Conservation (phyloP, 1,140 invertebrate species). For the Ptiloglossa arizonensis region DNA sequence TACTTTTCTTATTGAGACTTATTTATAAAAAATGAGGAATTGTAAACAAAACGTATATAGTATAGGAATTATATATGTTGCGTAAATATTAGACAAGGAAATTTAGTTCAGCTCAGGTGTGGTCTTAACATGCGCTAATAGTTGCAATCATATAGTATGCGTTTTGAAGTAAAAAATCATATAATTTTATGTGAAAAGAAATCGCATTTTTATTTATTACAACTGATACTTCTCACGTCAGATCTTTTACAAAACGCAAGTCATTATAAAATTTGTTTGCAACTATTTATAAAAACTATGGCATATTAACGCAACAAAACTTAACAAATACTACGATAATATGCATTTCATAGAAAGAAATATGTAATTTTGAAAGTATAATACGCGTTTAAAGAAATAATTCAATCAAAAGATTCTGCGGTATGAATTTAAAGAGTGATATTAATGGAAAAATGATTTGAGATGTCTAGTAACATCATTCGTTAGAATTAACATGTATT, state of each 20-base stretch:
- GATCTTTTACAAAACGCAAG: background rate
- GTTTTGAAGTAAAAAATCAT: background rate
- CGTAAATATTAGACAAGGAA: background rate
- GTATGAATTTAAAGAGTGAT: background rate
- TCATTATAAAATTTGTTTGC: background rate
- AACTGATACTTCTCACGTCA: background rate
- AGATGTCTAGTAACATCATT: background rate
- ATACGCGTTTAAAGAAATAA: background rate
- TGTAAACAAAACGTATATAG: constrained; percentile 3
- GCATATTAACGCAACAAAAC: constrained; percentile 11
- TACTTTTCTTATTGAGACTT: constrained; percentile 18
- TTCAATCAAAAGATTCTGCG: background rate
- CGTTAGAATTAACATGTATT: background rate
- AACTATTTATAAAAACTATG: background rate
- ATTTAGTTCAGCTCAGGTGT: constrained; percentile 5
- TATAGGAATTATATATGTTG: constrained; percentile 14
- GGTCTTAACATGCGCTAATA: constrained; percentile 16
- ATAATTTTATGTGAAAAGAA: background rate
- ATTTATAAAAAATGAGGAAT: background rate
- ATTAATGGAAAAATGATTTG: background rate
- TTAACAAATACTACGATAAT: constrained; percentile 9
- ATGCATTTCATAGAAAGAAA: background rate
- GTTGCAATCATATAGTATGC: constrained; percentile 4
- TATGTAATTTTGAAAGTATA: background rate
- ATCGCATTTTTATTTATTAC: constrained; percentile 4